Percentiles rank a stretch among this genome's conserved stretches.
Evolutionary conservation across 1,140 invertebrate species (phyloP).

Genomic region (Drosophila yakuba): DNA sequence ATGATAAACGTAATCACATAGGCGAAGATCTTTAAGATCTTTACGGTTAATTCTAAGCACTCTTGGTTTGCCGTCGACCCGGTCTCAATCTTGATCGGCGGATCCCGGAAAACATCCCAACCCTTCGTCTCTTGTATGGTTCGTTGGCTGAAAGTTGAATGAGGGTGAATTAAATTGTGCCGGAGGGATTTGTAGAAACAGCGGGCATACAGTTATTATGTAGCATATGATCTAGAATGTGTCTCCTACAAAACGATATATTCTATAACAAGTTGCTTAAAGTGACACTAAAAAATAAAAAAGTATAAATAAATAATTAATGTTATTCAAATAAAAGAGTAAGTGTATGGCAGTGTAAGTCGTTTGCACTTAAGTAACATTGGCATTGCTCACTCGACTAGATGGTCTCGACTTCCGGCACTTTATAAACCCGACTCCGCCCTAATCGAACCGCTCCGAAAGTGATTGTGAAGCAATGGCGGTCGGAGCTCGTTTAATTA

Average conservation of each 20-base stretch:
- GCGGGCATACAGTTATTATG: too few relatives aligned
- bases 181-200: too few relatives aligned
- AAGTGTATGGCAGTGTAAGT: too few relatives aligned
- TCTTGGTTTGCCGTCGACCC: constrained; percentile 94
- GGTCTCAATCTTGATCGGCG: constrained; percentile 94
- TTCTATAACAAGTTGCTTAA: too few relatives aligned
- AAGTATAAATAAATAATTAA: too few relatives aligned
- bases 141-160: constrained; percentile 88
- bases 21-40: constrained; percentile 93
- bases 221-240: too few relatives aligned
- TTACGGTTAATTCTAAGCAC: constrained; percentile 93
- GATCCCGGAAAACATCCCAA: constrained; percentile 97
- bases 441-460: constrained; percentile 18
- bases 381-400: constrained; percentile 20
- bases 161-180: not conserved
- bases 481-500: constrained; percentile 47
- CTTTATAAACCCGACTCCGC: constrained; percentile 39
- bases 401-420: constrained; percentile 52
- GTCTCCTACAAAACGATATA: too few relatives aligned
- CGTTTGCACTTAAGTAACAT: not conserved
- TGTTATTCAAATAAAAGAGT: too few relatives aligned
- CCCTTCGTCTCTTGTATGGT: constrained; percentile 95
- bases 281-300: too few relatives aligned
- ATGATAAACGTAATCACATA: constrained; percentile 94
- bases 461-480: constrained; percentile 58